These are phyloP conservation scores for Heliconius eleuchia DNA, from an alignment of 1,140 invertebrate genomes.

Conservation along the genomic window DNA sequence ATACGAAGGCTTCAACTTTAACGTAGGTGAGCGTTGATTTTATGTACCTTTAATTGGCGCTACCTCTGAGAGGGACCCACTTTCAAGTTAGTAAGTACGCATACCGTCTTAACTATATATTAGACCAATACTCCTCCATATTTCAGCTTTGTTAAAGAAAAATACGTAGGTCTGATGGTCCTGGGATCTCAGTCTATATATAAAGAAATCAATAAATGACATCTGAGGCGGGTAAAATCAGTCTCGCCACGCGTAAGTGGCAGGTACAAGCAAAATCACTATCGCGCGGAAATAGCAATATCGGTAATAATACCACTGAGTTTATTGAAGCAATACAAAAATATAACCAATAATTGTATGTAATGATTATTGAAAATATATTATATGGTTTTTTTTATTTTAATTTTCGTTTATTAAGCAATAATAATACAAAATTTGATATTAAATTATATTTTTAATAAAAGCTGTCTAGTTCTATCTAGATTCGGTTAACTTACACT, in stretches of 20 bases:
- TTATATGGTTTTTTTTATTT: not conserved
- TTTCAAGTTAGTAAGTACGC: no score
- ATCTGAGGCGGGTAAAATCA: constrained; percentile 15
- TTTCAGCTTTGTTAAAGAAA: no score
- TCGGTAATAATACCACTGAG: not conserved
- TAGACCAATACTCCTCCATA: no score
- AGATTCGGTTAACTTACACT: no score
- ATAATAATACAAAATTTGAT: not conserved
- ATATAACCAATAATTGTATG: not conserved
- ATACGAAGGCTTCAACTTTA: no score
- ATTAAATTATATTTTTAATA: no score
- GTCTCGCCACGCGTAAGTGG: constrained; percentile 13
- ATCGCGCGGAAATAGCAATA: not conserved
- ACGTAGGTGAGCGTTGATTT: no score
- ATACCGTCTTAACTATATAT: no score
- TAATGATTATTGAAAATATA: not conserved
- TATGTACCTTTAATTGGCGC: no score
- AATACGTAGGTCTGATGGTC: no score
- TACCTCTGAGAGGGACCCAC: no score
- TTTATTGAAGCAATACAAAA: not conserved
- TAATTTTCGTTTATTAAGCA: not conserved
- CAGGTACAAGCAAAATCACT: constrained; percentile 20
- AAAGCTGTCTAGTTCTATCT: no score
- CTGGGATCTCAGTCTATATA: not conserved
- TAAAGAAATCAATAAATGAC: not conserved